Evolutionary conservation across 1,140 invertebrate species (phyloP), one percentile per base, ranked within the genome.

Genomic region (Cherax destructor): DNA sequence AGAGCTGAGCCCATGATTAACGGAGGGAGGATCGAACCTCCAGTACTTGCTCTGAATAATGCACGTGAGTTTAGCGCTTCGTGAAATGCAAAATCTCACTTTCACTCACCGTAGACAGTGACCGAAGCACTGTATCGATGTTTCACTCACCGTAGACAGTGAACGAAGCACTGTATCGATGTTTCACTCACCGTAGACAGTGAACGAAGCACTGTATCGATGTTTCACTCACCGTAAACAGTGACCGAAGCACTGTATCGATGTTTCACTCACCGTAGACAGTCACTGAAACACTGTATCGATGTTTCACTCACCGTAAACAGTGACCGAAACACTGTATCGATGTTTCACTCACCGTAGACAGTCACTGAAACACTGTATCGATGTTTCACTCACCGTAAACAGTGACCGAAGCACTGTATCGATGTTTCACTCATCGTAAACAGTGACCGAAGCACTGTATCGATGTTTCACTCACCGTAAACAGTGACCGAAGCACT

Each of bases 271-370:
- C 18, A 87, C 86, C 86, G 49, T 21, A 87, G 56, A 79, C 86
- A 87, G 74, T 87, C 56, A 56, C 86, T 87, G 76, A 79, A 74
- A 0, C 76, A 76, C 59, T 87, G 76, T 11, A 87, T 52, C n/a
- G n/a, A n/a, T n/a, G n/a, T n/a, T n/a, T n/a, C 56, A 21, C 74
- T 77, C 7, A 1, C 41, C 13, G 9, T 47, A n/a, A 0, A 5
- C n/a, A n/a, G n/a, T n/a, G n/a, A n/a, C n/a, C n/a, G n/a, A n/a
- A n/a, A n/a, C n/a, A n/a, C n/a, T 65, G n/a, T 41, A 1, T 65
- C 56, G 30, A 9, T 18, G 4, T 65, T 24, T n/a, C 30, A 41
- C 30, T 41, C 30, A 41, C 30, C 30, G 30, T 41, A 41, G 30
- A 41, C 30, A 41, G 2, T 41, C 30, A 41, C 30, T 41, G 30